Evolutionary conservation across 2,113 vertebrate species (phyloP).

Genomic region (Percopsis transmontana): DNA sequence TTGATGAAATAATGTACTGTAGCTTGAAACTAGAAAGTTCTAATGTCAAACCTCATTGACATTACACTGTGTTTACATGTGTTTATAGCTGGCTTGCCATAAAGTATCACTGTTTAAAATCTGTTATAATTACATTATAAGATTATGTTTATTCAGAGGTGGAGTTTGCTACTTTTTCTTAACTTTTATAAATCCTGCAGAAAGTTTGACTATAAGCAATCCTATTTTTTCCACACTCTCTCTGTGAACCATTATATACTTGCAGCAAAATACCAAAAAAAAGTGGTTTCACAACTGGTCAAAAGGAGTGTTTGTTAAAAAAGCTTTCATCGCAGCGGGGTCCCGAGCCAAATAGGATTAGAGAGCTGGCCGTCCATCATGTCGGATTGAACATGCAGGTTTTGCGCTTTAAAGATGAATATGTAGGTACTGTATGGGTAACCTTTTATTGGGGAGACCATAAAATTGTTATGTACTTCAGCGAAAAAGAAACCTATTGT

Average conservation of each 20-base stretch:
- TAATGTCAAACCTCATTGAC: not conserved
- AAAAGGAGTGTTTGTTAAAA: conserved; percentile 13
- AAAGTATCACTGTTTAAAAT: not conserved
- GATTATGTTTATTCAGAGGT: not conserved
- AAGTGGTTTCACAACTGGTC: conserved; percentile 18
- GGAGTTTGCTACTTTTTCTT: not conserved
- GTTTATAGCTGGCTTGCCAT: not conserved
- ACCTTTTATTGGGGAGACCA: conserved; percentile 44
- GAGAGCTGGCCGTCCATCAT: not conserved
- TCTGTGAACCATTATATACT: not conserved
- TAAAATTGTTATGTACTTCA: no score
- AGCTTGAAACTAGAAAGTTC: not conserved
- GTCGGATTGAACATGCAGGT: conserved; percentile 25
- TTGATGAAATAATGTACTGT: not conserved
- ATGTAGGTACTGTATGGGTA: conserved; percentile 39
- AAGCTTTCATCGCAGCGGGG: conserved; percentile 28
- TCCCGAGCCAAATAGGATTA: conserved; percentile 17
- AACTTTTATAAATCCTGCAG: conserved; percentile 10
- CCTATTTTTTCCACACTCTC: no score
- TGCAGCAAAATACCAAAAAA: conserved; percentile 18
- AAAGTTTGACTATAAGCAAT: conserved; percentile 12
- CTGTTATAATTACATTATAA: conserved; percentile 4
- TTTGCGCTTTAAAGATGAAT: conserved; percentile 29
- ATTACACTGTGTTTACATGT: not conserved
- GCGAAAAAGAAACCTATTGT: no score